A percentile compares a stretch with the other conserved stretches of the same genome.
phyloP scores from a whole-genome alignment of 2,888 invertebrate species.

The Leucozona laternaria region DNA sequence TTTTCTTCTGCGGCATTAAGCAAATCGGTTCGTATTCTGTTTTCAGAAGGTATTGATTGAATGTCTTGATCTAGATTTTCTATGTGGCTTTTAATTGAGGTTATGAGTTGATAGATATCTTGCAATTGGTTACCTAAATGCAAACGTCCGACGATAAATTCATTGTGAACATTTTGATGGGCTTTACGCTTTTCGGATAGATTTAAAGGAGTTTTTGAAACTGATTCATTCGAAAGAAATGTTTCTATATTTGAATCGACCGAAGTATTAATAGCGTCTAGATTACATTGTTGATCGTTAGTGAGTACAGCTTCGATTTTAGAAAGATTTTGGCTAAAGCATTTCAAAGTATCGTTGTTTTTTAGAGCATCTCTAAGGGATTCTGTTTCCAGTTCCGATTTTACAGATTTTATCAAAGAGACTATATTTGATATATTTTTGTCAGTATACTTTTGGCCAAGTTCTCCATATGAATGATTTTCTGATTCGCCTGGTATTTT shows the following conservation, averaged over 20 bases:
- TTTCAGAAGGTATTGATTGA: conserved; percentile 31
- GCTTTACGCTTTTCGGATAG: neutral
- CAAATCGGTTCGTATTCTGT: conserved; percentile 72
- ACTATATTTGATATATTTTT: neutral
- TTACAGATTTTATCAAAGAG: neutral
- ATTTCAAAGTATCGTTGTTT: neutral
- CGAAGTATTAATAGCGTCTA: neutral
- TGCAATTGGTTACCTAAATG: conserved; percentile 28
- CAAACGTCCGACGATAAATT: conserved; percentile 3
- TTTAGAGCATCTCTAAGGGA: neutral
- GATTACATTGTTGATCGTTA: neutral
- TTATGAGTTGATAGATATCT: conserved; percentile 40
- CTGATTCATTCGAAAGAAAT: neutral
- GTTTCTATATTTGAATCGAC: neutral
- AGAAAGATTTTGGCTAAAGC: neutral
- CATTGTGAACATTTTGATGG: conserved; percentile 10
- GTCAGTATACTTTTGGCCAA: neutral
- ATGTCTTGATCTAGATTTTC: conserved; percentile 50
- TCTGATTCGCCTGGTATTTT: neutral
- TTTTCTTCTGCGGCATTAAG: conserved; percentile 78
- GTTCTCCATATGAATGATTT: neutral
- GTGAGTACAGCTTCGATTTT: neutral
- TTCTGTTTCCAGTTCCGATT: neutral
- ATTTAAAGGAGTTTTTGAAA: neutral
- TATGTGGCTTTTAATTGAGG: conserved; percentile 42